phyloP scores from a whole-genome alignment of 2,888 invertebrate species.

The Caenorhabditis macrosperma region DNA sequence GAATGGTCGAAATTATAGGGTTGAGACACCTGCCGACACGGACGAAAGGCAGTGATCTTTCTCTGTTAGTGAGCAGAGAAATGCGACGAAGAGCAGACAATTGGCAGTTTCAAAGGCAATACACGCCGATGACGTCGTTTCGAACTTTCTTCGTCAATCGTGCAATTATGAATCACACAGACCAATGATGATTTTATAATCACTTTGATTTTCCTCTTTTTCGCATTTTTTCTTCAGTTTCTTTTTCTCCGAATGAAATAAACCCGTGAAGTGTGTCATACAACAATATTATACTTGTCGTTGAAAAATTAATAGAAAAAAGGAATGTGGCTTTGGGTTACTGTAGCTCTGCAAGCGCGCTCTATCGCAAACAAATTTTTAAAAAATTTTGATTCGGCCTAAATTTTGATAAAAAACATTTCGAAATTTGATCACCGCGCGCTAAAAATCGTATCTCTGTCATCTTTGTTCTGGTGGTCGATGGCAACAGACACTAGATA shows the following conservation, averaged over 20 bases:
- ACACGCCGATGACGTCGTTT: too few relatives aligned
- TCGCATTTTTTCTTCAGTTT: too few relatives aligned
- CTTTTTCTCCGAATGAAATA: too few relatives aligned
- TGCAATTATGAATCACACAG: too few relatives aligned
- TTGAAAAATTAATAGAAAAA: not conserved
- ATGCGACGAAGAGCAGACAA: not conserved
- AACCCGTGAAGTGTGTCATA: too few relatives aligned
- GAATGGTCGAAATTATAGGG: not conserved
- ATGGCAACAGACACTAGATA: not conserved
- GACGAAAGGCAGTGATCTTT: too few relatives aligned
- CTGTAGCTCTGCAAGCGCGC: not conserved
- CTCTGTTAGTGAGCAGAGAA: too few relatives aligned
- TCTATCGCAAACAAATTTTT: not conserved
- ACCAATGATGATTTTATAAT: too few relatives aligned
- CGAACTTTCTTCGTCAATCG: too few relatives aligned
- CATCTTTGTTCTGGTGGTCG: not conserved
- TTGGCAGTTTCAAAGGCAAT: not conserved
- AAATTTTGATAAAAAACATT: not conserved
- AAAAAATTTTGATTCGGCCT: not conserved
- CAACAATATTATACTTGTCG: too few relatives aligned
- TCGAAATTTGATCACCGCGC: conserved; percentile 2
- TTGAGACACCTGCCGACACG: not conserved
- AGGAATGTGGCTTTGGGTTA: not conserved
- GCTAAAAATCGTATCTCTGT: not conserved
- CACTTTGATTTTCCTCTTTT: too few relatives aligned